Base-by-base conservation (phyloP, 1,140 invertebrate genomes). In the Pseudomyrmex dendroicus region DNA sequence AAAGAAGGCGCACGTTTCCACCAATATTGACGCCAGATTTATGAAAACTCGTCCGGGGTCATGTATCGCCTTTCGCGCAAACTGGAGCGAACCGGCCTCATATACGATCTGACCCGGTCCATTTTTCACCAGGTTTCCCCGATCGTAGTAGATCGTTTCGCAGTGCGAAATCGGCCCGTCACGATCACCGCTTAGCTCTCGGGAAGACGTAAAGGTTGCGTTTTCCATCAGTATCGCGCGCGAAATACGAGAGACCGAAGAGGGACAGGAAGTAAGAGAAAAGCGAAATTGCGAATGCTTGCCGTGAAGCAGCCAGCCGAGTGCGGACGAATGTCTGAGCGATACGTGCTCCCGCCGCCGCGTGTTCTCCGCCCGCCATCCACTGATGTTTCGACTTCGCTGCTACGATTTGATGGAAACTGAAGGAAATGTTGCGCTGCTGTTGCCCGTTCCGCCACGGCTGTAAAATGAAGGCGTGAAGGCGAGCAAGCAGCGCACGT, bases 11-110 rank as follows among this genome's bases (percentile, higher is more conserved):
- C 88, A 83, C 83, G 80, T 86, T 84, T 68, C 17, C 72, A 67
- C 72, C 83, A 83, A 89, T 89, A 89, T 89, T 89, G 86, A 89
- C 85, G 86, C 62, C 72, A 83, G 86, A 91, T 91, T 91, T 91
- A 91, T 90, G 84, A 90, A 91, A 86, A 83, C 85, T 83, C 56
- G 78, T 50, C 67, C 54, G 44, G 62, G 88, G 78, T 89, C 88
- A 90, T 88, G 89, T 90, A 89, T 83, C 73, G 77, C 62, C 22
- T 61, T 85, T 84, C 87, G 52, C 78, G 73, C 64, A 74, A 74
- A 52, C 46, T 22, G 57, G 54, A 8, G 17, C 35, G 15, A 15
- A n/a, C 56, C 48, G 54, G 48, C 12, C 67, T 25, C 63, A 48
- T 48, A 68, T 22, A 86, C 54, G 82, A 56, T 80, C 85, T 54